Conservation (phyloP, 35 echinoderm and acorn worm species). For the Eucidaris tribuloides region DNA sequence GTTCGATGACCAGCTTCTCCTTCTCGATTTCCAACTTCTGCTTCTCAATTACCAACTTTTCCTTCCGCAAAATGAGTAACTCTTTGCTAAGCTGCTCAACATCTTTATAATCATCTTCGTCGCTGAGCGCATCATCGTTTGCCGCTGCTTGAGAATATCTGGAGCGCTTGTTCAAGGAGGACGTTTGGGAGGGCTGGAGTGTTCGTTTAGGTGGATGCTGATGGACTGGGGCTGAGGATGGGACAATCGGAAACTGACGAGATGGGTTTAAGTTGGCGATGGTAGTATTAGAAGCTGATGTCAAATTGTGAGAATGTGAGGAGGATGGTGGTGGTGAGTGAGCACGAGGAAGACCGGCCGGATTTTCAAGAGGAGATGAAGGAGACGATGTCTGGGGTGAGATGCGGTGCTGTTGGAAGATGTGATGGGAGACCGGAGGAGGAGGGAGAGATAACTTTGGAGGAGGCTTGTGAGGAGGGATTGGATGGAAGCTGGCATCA, state of each 20-base stretch:
- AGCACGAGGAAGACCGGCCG: background rate
- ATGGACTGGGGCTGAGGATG: background rate
- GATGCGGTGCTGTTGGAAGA: background rate
- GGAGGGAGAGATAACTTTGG: background rate
- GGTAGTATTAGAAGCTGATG: background rate
- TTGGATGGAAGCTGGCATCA: background rate
- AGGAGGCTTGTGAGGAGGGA: background rate
- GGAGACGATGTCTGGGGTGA: background rate
- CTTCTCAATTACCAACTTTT: background rate
- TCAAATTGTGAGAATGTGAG: too few relatives aligned
- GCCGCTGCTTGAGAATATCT: background rate
- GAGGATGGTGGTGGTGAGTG: too few relatives aligned
- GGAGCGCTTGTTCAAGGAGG: background rate
- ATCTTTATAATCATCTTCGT: background rate
- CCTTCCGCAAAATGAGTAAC: conserved; percentile 15
- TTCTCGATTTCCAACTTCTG: conserved; percentile 22
- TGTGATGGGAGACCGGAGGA: background rate
- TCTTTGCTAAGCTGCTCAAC: conserved; percentile 17
- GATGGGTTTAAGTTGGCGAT: background rate
- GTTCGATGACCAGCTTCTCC: conserved; percentile 18
- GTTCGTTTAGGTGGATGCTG: background rate
- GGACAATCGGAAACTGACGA: background rate
- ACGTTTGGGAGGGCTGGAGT: background rate
- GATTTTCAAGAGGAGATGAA: background rate
- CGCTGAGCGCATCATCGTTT: background rate